Evolutionary conservation across 2,113 vertebrate genomes (phyloP).

Genomic region (Otolemur garnettii): DNA sequence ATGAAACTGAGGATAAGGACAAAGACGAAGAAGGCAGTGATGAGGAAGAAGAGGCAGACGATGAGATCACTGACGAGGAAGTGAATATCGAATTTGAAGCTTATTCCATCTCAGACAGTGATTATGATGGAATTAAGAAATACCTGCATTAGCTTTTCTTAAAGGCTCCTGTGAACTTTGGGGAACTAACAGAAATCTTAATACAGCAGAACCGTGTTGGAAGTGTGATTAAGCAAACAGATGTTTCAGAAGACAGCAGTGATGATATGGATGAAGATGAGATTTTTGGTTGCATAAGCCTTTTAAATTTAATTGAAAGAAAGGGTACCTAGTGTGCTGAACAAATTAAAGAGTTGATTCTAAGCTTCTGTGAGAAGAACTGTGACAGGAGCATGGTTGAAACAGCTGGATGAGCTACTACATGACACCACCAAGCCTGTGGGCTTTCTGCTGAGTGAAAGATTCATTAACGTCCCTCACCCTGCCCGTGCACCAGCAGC

Average conservation of each 20-base stretch:
- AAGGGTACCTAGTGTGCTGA: conserved; percentile 94
- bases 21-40: conserved; percentile 68
- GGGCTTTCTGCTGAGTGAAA: conserved; percentile 94
- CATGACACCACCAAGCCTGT: conserved; percentile 90
- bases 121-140: conserved; percentile 94
- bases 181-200: conserved; percentile 93
- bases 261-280: conserved; percentile 92
- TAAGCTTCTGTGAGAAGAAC: conserved; percentile 91
- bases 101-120: conserved; percentile 90
- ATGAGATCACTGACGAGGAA: conserved; percentile 87
- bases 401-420: conserved; percentile 91
- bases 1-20: conserved; percentile 85
- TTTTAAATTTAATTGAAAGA: conserved; percentile 95
- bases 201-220: conserved; percentile 97
- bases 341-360: conserved; percentile 93
- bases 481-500: conserved; percentile 96
- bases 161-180: conserved; percentile 93
- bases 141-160: conserved; percentile 96
- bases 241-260: conserved; percentile 93
- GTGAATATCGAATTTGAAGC: conserved; percentile 97
- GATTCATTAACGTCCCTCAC: conserved; percentile 96
- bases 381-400: conserved; percentile 86
- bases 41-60: conserved; percentile 84
- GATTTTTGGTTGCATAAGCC: conserved; percentile 96
- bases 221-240: conserved; percentile 96